phyloP scores from a whole-genome alignment of 2,113 vertebrate genomes.

The Potamarius usumacintae region DNA sequence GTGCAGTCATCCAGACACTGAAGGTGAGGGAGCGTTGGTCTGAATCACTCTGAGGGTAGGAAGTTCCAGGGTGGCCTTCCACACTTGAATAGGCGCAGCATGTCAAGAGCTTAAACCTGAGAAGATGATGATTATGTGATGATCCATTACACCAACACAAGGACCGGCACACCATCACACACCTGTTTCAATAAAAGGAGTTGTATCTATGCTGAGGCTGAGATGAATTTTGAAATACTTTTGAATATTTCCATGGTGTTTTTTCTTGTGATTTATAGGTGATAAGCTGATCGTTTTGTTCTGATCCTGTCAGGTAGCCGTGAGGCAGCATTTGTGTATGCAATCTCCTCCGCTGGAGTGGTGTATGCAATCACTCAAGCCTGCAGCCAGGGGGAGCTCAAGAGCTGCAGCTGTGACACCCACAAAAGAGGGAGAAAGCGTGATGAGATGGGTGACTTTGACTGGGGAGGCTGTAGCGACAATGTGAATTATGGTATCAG shows the following conservation, averaged over 20 bases:
- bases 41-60: slow-evolving; percentile 34
- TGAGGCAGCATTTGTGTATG: slow-evolving; percentile 97
- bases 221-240: not conserved
- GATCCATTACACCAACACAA: slow-evolving; percentile 30
- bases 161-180: not conserved
- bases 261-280: not conserved
- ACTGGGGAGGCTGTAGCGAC: slow-evolving; percentile 98
- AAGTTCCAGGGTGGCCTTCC: slow-evolving; percentile 43
- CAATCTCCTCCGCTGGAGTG: slow-evolving; percentile 96
- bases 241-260: not conserved
- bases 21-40: slow-evolving; percentile 60
- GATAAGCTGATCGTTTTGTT: not conserved
- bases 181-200: slow-evolving; percentile 12
- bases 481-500: slow-evolving; percentile 93
- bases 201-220: not conserved
- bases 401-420: slow-evolving; percentile 87
- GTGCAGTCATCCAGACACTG: slow-evolving; percentile 68
- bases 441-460: slow-evolving; percentile 86
- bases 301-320: slow-evolving; percentile 80
- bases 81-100: slow-evolving; percentile 25
- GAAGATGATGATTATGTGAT: slow-evolving; percentile 20
- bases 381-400: slow-evolving; percentile 95
- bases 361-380: slow-evolving; percentile 95
- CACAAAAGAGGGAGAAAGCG: slow-evolving; percentile 83
- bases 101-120: slow-evolving; percentile 20